Conservation (phyloP, 2,888 invertebrate species). For the Trichopoda pennipes region DNA sequence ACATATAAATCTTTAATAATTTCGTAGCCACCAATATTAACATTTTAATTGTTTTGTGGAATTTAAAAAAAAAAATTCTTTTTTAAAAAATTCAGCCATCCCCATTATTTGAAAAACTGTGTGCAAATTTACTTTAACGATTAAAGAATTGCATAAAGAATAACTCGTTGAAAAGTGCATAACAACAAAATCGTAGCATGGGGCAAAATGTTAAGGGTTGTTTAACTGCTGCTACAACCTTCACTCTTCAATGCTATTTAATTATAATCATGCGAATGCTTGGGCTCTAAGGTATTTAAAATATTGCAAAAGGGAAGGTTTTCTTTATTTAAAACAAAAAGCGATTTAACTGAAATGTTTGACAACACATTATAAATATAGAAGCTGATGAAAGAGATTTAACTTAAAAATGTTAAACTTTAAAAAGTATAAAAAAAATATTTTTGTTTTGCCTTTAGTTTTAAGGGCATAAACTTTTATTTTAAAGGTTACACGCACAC, state of each 20-base stretch:
- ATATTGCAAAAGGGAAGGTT: constrained; percentile 30
- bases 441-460: not conserved
- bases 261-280: constrained; percentile 9
- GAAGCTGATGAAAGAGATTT: constrained; percentile 5
- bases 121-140: constrained; percentile 62
- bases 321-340: constrained; percentile 35
- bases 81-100: constrained; percentile 28
- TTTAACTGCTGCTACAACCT: constrained; percentile 24
- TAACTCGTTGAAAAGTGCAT: constrained; percentile 23
- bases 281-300: not conserved
- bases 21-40: constrained; percentile 51
- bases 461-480: no score
- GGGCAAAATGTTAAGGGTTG: constrained; percentile 55
- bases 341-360: constrained; percentile 53
- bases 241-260: not conserved
- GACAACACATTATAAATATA: constrained; percentile 48
- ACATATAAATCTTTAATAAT: constrained; percentile 34
- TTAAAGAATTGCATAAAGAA: constrained; percentile 51
- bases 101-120: constrained; percentile 17
- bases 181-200: constrained; percentile 54
- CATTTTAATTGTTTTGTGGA: constrained; percentile 55
- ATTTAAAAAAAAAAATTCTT: not conserved
- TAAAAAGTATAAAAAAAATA: not conserved
- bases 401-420: not conserved
- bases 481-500: no score